Percentiles rank a stretch among this genome's conserved stretches.
Conservation (phyloP, 2,888 invertebrate species). For the Stegophylla sp. region DNA sequence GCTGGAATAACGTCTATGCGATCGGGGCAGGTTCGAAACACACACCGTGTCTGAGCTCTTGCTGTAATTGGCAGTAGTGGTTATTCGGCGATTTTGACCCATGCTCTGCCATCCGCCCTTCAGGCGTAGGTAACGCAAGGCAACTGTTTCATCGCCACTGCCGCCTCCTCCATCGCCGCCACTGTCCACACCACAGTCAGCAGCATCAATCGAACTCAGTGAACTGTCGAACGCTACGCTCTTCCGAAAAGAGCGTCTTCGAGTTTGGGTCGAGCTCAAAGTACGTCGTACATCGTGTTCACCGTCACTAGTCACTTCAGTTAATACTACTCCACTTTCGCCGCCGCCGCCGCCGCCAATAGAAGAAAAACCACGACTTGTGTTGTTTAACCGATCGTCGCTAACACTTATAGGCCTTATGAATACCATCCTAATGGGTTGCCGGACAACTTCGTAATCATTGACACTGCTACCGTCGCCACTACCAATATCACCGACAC, state of each 20-base stretch:
- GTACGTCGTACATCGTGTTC: not conserved
- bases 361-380: not conserved
- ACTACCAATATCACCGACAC: not conserved
- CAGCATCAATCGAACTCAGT: not conserved
- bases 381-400: slow-evolving; percentile 25
- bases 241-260: slow-evolving; percentile 33
- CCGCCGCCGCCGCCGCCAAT: not conserved
- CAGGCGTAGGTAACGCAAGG: slow-evolving; percentile 3
- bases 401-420: slow-evolving; percentile 22
- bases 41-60: slow-evolving; percentile 49
- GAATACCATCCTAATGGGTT: slow-evolving; percentile 33
- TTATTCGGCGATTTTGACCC: not conserved
- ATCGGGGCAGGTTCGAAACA: slow-evolving; percentile 20
- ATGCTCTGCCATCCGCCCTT: slow-evolving; percentile 25
- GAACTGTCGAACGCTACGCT: slow-evolving; percentile 33
- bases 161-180: not conserved
- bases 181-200: not conserved
- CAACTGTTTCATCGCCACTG: not conserved
- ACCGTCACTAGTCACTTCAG: slow-evolving; percentile 53
- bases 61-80: not conserved
- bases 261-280: slow-evolving; percentile 3
- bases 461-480: not conserved
- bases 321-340: slow-evolving; percentile 17
- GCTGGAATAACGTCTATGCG: slow-evolving; percentile 42
- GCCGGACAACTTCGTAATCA: slow-evolving; percentile 18